These are phyloP conservation scores for Daktulosphaira vitifoliae DNA, from an alignment of 1,140 invertebrate species.

Conservation along the genomic window DNA sequence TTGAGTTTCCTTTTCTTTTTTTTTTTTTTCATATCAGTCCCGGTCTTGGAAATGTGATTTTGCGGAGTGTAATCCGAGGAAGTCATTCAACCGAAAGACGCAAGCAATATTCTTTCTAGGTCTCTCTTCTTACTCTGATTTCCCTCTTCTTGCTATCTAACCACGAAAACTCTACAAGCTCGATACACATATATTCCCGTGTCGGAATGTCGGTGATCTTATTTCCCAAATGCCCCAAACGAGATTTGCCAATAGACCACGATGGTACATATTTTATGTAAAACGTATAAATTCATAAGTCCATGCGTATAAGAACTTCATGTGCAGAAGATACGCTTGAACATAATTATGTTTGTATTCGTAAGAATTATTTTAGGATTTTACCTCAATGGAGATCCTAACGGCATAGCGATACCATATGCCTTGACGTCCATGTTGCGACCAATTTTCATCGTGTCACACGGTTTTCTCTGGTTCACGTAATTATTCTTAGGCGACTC, in stretches of 20 bases:
- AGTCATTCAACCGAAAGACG: conserved; percentile 29
- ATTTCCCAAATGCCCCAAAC: conserved; percentile 30
- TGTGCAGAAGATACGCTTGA: too few species aligned
- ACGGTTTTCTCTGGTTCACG: conserved; percentile 82
- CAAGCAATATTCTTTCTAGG: conserved; percentile 18
- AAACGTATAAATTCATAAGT: too few species aligned
- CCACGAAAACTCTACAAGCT: too few species aligned
- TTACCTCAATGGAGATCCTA: conserved; percentile 82
- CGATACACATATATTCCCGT: too few species aligned
- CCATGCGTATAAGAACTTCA: too few species aligned
- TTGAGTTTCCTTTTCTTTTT: conserved; percentile 23
- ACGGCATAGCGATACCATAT: conserved; percentile 85
- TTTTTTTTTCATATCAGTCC: conserved; percentile 13
- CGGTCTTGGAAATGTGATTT: conserved; percentile 28
- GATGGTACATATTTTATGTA: conserved; percentile 8
- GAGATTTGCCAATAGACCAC: conserved; percentile 32
- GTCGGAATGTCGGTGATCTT: conserved; percentile 2
- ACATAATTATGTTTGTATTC: too few species aligned
- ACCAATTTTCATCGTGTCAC: conserved; percentile 92
- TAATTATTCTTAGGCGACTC: conserved; percentile 94
- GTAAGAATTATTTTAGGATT: conserved; percentile 7
- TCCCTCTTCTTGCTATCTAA: too few species aligned
- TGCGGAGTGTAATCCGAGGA: conserved; percentile 23
- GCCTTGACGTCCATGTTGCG: conserved; percentile 86
- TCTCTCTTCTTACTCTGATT: not conserved